These are phyloP conservation scores for Chiridota heheva DNA, from an alignment of 35 echinoderm and acorn worm genomes.

Conservation along the genomic window DNA sequence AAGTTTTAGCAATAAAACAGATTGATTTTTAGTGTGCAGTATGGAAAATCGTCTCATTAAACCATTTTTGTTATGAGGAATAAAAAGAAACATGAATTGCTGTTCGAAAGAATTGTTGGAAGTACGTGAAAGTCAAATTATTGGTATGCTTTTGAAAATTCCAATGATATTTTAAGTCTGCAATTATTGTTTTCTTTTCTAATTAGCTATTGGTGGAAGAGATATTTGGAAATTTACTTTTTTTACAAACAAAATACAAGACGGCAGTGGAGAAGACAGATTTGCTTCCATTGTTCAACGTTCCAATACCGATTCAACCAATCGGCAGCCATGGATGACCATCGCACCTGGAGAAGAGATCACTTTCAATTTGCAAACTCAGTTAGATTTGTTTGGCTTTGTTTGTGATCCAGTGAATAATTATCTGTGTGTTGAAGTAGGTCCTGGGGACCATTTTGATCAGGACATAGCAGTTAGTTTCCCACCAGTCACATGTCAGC, in stretches of 20 bases:
- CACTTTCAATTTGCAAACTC: background rate
- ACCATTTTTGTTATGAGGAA: too few relatives aligned
- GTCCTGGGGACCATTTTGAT: background rate
- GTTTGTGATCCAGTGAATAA: background rate
- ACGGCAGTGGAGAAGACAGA: slow-evolving; percentile 12
- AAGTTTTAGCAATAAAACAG: too few relatives aligned
- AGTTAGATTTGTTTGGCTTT: slow-evolving; percentile 23
- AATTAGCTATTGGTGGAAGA: background rate
- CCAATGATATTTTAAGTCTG: too few relatives aligned
- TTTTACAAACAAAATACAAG: slow-evolving; percentile 2
- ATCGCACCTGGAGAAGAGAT: background rate
- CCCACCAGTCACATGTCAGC: background rate
- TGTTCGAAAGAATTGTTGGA: too few relatives aligned
- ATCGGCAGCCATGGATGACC: background rate
- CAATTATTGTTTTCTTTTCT: too few relatives aligned
- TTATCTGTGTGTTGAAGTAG: slow-evolving; percentile 22
- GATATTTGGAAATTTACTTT: slow-evolving; percentile 33
- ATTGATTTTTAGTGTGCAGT: too few relatives aligned
- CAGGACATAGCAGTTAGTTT: background rate
- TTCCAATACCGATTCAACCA: too few relatives aligned
- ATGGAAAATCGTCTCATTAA: too few relatives aligned
- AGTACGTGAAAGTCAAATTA: too few relatives aligned
- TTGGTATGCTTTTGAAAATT: too few relatives aligned
- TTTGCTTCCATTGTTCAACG: background rate
- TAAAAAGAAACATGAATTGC: too few relatives aligned